Percentiles rank a stretch among this genome's conserved stretches.
Evolutionary conservation across 1,140 invertebrate genomes (phyloP).

Genomic region (Paracyclopina nana): DNA sequence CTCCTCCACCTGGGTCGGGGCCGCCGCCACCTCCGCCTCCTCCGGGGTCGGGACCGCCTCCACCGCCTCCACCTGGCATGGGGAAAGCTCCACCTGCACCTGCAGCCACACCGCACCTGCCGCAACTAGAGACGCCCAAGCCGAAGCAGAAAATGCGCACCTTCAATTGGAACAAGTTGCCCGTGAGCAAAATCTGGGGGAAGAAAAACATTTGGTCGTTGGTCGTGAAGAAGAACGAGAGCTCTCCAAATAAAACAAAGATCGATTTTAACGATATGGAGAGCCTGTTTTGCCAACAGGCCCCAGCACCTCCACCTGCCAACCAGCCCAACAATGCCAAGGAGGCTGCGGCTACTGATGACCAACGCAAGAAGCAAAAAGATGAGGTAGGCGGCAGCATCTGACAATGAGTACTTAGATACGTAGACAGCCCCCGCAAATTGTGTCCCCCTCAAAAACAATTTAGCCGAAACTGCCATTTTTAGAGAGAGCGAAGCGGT

Average conservation of each 20-base stretch:
- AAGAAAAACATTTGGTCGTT: constrained; percentile 82
- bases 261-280: constrained; percentile 49
- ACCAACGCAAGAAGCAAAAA: constrained; percentile 25
- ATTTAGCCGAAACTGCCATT: too few relatives aligned
- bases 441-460: too few relatives aligned
- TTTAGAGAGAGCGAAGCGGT: too few relatives aligned
- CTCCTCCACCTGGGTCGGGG: constrained; percentile 26
- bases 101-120: constrained; percentile 28
- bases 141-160: constrained; percentile 86
- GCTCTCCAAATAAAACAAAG: constrained; percentile 31
- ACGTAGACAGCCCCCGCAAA: too few relatives aligned
- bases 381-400: too few relatives aligned
- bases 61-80: constrained; percentile 20
- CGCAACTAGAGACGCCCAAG: constrained; percentile 64
- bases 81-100: constrained; percentile 3
- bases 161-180: constrained; percentile 83
- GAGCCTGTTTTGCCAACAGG: constrained; percentile 70
- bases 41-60: constrained; percentile 22
- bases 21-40: constrained; percentile 25
- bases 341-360: constrained; percentile 16
- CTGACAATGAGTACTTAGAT: too few relatives aligned
- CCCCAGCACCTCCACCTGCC: constrained; percentile 26
- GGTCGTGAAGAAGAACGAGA: constrained; percentile 60
- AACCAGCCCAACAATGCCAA: neutral
- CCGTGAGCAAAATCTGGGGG: constrained; percentile 52